Conservation (phyloP, 2,888 invertebrate species). For the Labia minor region DNA sequence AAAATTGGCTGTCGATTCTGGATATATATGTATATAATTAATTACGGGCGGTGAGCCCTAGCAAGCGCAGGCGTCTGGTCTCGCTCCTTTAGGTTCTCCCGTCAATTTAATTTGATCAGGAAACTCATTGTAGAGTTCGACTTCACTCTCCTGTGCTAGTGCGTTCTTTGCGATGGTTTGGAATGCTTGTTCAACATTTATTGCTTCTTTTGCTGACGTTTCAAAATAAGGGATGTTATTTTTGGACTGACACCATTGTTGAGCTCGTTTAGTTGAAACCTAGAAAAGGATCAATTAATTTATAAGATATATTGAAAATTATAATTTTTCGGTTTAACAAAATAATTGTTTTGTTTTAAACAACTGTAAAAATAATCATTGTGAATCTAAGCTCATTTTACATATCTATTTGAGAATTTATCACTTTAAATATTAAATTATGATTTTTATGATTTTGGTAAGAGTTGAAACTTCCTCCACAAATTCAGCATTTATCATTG, state of each 20-base stretch:
- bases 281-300: too few relatives aligned
- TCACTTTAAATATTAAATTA: too few relatives aligned
- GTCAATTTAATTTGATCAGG: slow-evolving; percentile 79
- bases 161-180: slow-evolving; percentile 98
- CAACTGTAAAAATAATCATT: slow-evolving; percentile 20
- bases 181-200: slow-evolving; percentile 98
- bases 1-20: too few relatives aligned
- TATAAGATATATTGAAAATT: too few relatives aligned
- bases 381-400: too few relatives aligned
- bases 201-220: slow-evolving; percentile 97
- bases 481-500: too few relatives aligned
- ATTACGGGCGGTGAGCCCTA: slow-evolving; percentile 17
- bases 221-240: slow-evolving; percentile 99
- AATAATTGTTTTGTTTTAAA: too few relatives aligned
- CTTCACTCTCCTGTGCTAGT: slow-evolving; percentile 81
- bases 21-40: too few relatives aligned
- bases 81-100: slow-evolving; percentile 23
- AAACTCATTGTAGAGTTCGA: slow-evolving; percentile 93
- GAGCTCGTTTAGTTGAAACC: slow-evolving; percentile 80
- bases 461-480: too few relatives aligned
- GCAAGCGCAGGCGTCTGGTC: slow-evolving; percentile 24
- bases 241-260: slow-evolving; percentile 98
- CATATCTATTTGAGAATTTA: too few relatives aligned
- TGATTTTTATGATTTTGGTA: too few relatives aligned
- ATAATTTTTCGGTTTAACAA: too few relatives aligned